Evolutionary conservation across 2,888 invertebrate species (phyloP), one percentile per base, ranked within the genome.

Genomic region (Alloplasta piceator): DNA sequence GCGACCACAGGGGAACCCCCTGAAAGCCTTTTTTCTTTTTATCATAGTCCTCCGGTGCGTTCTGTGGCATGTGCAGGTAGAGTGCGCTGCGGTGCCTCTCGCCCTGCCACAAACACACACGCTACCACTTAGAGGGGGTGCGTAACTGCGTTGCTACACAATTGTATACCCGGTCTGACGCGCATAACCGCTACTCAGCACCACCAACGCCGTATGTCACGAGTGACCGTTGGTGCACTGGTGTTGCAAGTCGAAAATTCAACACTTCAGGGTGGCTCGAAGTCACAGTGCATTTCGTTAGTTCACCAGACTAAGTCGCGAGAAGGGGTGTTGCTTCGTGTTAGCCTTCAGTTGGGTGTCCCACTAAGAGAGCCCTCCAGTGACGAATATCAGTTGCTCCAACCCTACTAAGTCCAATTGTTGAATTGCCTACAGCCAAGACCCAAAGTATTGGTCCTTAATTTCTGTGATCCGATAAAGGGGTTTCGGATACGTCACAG

Each of bases 251-350:
- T 36, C 58, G 63, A 64, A 78, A 82, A 84, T 87, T 84, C 86
- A 83, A 85, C 85, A 83, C 82, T 85, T 26, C 81, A n/a, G n/a
- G 83, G 83, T 86, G 85, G 1, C 85, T 85, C 85, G 82, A 83
- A 70, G 52, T 46, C 85, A 85, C 83, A 86, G 87, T 86, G 26
- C 26, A 26, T 52, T 14, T 38, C 55, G 43, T 41, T 90, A 91
- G 91, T 90, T 86, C 83, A 88, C 89, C 85, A 88, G 83, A 86
- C 88, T 88, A 87, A 83, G 84, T 86, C 83, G 89, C 86, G 12
- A n/a, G 5, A 6, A 5, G 55, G 9, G 16, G 55, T 16, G 6
- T 14, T n/a, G n/a, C 16, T 9, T 12, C 60, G n/a, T 10, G 39
- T 60, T 12, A 38, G 60, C 55, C 55, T 52, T 66, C 60, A 26